Evolutionary conservation across 92 coral and sea anemone species (phyloP).

Genomic region (Epizoanthus stellaris): DNA sequence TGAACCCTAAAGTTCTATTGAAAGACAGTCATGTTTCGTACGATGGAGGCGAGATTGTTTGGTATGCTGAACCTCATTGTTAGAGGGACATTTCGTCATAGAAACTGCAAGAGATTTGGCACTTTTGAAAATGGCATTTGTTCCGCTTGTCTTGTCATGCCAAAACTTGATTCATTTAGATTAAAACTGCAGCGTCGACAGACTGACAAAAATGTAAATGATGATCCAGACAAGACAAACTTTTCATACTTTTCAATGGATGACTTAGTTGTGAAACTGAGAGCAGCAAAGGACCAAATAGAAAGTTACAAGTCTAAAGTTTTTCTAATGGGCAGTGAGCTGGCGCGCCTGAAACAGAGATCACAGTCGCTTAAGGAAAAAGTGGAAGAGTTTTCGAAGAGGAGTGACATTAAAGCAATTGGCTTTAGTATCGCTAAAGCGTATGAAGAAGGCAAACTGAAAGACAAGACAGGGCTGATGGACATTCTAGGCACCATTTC

Average conservation of each 20-base stretch:
- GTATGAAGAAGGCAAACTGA: slow-evolving; percentile 47
- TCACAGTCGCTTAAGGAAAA: slow-evolving; percentile 36
- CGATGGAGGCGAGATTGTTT: slow-evolving; percentile 56
- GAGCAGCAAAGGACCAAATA: slow-evolving; percentile 53
- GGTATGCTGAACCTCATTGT: slow-evolving; percentile 43
- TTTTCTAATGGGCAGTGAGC: slow-evolving; percentile 42
- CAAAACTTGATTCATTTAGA: slow-evolving; percentile 54
- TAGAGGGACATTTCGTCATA: slow-evolving; percentile 60
- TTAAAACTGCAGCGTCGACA: slow-evolving; percentile 49
- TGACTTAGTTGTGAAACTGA: slow-evolving; percentile 43
- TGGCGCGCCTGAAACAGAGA: slow-evolving; percentile 36
- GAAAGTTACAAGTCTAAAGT: slow-evolving; percentile 41
- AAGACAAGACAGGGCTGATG: slow-evolving; percentile 32
- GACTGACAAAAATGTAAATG: slow-evolving; percentile 34
- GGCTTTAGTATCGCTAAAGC: slow-evolving; percentile 52
- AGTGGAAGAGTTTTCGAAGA: slow-evolving; percentile 41
- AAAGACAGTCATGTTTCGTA: slow-evolving; percentile 36
- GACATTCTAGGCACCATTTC: slow-evolving; percentile 40
- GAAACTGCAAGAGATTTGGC: slow-evolving; percentile 49
- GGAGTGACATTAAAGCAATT: slow-evolving; percentile 52
- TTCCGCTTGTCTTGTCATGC: slow-evolving; percentile 50
- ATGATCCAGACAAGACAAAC: slow-evolving; percentile 22
- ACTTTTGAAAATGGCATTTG: slow-evolving; percentile 46
- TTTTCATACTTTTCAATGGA: slow-evolving; percentile 30
- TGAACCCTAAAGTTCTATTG: slow-evolving; percentile 52